Percentiles rank a stretch among this genome's conserved stretches.
phyloP scores from a whole-genome alignment of 2,797 vertebrate species.

The Rhinichthys osculus region DNA sequence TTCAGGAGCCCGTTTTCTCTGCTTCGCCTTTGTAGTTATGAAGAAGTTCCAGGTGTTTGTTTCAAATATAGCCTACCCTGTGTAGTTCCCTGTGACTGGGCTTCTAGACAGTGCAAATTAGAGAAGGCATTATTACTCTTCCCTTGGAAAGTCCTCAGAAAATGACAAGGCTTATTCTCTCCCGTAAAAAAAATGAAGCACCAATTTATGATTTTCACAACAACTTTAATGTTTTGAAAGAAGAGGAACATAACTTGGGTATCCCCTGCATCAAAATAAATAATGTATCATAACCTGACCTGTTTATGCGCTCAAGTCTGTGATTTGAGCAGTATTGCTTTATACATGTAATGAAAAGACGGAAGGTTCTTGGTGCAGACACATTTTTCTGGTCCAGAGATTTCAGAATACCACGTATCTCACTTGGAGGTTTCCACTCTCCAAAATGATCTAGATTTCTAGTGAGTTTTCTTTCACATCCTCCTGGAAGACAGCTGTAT shows the following conservation, averaged over 20 bases:
- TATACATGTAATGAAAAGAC: conserved; percentile 9
- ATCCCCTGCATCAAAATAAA: conserved; percentile 17
- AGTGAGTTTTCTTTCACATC: background rate
- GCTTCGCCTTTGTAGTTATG: conserved; percentile 56
- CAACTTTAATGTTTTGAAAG: background rate
- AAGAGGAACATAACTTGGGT: background rate
- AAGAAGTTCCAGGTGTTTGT: conserved; percentile 62
- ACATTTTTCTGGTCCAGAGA: background rate
- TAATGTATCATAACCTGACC: background rate
- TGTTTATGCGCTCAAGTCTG: background rate
- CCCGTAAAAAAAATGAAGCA: background rate
- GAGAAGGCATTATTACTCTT: conserved; percentile 34
- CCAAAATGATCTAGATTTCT: too few relatives aligned
- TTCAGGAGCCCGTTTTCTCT: conserved; percentile 8
- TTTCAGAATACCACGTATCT: background rate
- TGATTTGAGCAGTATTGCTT: background rate
- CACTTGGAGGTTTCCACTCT: background rate
- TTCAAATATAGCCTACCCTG: conserved; percentile 57
- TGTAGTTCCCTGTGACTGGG: conserved; percentile 27
- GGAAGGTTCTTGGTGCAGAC: background rate
- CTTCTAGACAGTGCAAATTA: conserved; percentile 53
- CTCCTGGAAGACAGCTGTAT: background rate
- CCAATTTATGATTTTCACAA: conserved; percentile 4
- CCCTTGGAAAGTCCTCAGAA: conserved; percentile 33
- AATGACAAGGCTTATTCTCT: conserved; percentile 24